Percentiles rank a stretch among this genome's conserved stretches.
phyloP scores from a whole-genome alignment of 2,113 vertebrate species.

The Chaenogobius annularis region DNA sequence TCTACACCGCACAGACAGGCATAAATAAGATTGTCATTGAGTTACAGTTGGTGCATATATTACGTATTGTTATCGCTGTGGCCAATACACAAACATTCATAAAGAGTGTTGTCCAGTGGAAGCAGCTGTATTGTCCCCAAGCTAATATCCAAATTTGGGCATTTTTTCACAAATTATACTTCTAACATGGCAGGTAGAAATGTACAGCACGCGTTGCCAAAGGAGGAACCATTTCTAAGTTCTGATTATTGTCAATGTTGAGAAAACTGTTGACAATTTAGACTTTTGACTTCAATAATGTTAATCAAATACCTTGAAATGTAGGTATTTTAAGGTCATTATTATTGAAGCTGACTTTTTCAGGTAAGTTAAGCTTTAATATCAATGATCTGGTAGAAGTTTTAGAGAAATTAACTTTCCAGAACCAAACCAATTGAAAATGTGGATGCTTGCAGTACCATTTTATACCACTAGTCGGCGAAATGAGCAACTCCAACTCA shows the following conservation, averaged over 20 bases:
- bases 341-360: no score
- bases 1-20: not conserved
- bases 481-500: not conserved
- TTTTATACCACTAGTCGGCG: not conserved
- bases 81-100: conserved; percentile 11
- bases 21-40: not conserved
- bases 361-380: no score
- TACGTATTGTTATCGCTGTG: conserved; percentile 22
- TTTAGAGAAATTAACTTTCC: no score
- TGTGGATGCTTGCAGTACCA: not conserved
- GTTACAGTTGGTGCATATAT: conserved; percentile 15
- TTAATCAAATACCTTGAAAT: no score
- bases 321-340: no score
- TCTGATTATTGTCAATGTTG: not conserved
- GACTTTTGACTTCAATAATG: not conserved
- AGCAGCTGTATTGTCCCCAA: conserved; percentile 20
- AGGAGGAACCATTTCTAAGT: not conserved
- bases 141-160: conserved; percentile 18
- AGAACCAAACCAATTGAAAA: not conserved
- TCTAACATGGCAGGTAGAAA: not conserved
- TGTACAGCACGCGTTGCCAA: not conserved
- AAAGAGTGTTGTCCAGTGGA: conserved; percentile 9
- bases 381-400: no score
- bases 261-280: not conserved
- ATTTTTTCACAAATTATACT: not conserved